A percentile compares a stretch with the other conserved stretches of the same genome.
phyloP scores from a whole-genome alignment of 2,113 vertebrate species.

The Motacilla tschutschensis region DNA sequence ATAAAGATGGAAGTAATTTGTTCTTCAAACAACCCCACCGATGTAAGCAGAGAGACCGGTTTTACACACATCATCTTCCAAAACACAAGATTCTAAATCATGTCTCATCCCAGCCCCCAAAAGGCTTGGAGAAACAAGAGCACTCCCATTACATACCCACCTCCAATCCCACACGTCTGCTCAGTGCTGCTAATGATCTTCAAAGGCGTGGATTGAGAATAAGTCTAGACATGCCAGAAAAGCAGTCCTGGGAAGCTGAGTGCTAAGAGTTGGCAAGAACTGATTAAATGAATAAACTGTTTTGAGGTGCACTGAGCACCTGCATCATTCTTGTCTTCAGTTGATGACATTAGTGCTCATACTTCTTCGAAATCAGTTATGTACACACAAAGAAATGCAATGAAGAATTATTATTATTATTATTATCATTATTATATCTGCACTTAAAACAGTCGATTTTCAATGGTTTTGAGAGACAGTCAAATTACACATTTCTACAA shows the following conservation, averaged over 20 bases:
- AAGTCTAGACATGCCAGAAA: conserved; percentile 2
- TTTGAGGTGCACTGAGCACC: neutral
- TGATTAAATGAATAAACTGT: neutral
- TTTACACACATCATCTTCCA: neutral
- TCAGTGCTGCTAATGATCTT: conserved; percentile 28
- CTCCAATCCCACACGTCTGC: conserved; percentile 31
- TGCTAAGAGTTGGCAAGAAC: conserved; percentile 1
- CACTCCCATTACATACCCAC: conserved; percentile 19
- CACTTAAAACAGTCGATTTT: no score
- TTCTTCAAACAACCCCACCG: neutral
- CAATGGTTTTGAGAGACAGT: no score
- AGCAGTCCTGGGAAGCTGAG: conserved; percentile 8
- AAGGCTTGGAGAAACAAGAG: conserved; percentile 29
- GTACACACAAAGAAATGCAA: no score
- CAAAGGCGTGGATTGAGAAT: conserved; percentile 33
- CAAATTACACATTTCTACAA: neutral
- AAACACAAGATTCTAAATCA: neutral
- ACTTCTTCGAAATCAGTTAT: neutral
- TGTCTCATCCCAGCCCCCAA: conserved; percentile 33
- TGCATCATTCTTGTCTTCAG: neutral
- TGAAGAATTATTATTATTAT: no score
- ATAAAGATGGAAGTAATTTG: neutral
- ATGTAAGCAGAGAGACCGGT: conserved; percentile 15
- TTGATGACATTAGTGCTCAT: neutral
- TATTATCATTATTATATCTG: no score